Evolutionary conservation across 2,888 invertebrate genomes (phyloP).

Genomic region (Drosophila pseudotakahashii): DNA sequence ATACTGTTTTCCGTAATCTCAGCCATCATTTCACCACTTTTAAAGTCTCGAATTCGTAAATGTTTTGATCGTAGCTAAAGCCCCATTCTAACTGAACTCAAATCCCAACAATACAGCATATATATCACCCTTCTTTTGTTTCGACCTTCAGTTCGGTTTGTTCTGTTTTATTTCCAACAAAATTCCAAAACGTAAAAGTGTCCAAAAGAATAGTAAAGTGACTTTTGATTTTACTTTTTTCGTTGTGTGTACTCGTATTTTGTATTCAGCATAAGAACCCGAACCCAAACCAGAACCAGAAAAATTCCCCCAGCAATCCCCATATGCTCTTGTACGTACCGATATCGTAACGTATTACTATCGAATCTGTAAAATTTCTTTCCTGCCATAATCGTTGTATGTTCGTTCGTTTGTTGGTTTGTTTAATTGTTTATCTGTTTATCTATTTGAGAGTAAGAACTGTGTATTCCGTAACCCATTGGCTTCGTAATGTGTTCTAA

Average conservation of each 20-base stretch:
- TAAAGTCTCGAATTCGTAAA: constrained; percentile 18
- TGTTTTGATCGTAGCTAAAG: constrained; percentile 19
- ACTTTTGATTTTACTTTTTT: constrained; percentile 7
- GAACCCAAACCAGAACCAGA: background rate
- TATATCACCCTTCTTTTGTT: constrained; percentile 13
- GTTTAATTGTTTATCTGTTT: constrained; percentile 60
- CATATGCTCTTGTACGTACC: constrained; percentile 20
- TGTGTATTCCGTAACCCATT: constrained; percentile 60
- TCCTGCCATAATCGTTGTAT: constrained; percentile 75
- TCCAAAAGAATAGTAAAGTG: constrained; percentile 15
- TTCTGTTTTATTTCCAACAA: constrained; percentile 24
- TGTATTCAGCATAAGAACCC: constrained; percentile 34
- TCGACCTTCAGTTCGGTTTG: background rate
- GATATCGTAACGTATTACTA: constrained; percentile 38
- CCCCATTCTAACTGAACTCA: constrained; percentile 3
- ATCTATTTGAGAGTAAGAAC: constrained; percentile 54
- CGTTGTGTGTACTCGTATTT: constrained; percentile 22
- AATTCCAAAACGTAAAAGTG: constrained; percentile 27
- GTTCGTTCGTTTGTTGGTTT: constrained; percentile 72
- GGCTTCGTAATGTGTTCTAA: constrained; percentile 75
- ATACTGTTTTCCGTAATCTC: constrained; percentile 17
- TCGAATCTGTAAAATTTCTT: constrained; percentile 38
- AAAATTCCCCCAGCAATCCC: constrained; percentile 3
- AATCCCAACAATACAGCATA: constrained; percentile 9
- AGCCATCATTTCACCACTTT: constrained; percentile 15